Evolutionary conservation across 2,797 vertebrate genomes (phyloP), one percentile per base, ranked within the genome.

Genomic region (Balearica regulorum): DNA sequence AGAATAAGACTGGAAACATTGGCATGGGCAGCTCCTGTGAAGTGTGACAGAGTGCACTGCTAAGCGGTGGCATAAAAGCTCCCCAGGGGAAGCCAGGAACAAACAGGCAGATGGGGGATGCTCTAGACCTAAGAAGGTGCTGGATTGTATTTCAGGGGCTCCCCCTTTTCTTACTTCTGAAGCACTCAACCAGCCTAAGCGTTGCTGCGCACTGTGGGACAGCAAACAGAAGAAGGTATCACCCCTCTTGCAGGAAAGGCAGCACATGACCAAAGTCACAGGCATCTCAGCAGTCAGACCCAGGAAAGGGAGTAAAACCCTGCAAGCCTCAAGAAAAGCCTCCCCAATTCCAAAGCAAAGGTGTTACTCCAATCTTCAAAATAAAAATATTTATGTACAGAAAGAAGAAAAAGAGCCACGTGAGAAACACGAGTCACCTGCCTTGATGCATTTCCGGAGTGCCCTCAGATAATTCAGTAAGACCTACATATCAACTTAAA

Each of bases 21-120:
- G 1, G 9, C 44, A 35, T 0, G 0, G 41, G 51, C 35, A 43
- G 33, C 48, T 41, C 48, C 80, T 9, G 19, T 12, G 22, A 21
- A 44, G 60, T 3, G 26, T 12, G 26, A 53, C 48, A 54, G 33
- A 48, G 46, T 1, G 3, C 58, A 22, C 11, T 51, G 48, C 37
- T 4, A 8, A 41, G 15, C 1, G 5, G 33, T 7, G 33, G 11
- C 70, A 53, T 1, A 51, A 57, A 79, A 58, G 28, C 5, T 55
- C 57, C 65, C 29, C 5, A 9, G 33, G 25, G 19, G 29, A 72
- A 43, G 18, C 61, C 57, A 65, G 37, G 31, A 79, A 17, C 35
- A 62, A 64, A 60, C 16, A 37, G 12, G 58, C 22, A 68, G 43
- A 41, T 16, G 37, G 43, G 33, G 37, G 37, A 61, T 12, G 14